These are phyloP conservation scores for Melitaea athalia DNA, from an alignment of 2,888 invertebrate genomes.

Conservation along the genomic window DNA sequence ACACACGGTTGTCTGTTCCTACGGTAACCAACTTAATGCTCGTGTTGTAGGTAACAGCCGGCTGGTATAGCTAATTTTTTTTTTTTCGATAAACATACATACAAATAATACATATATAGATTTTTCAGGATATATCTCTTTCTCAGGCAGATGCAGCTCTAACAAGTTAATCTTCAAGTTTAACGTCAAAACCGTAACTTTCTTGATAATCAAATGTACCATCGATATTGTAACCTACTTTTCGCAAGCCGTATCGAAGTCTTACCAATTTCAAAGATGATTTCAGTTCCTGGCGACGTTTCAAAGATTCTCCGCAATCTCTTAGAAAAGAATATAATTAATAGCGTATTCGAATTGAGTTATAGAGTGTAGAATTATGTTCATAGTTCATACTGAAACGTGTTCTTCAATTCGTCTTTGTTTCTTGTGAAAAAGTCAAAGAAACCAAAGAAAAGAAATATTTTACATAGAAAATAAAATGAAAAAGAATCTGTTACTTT, in stretches of 20 bases:
- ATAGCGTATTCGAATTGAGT: conserved; percentile 25
- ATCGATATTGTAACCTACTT: conserved; percentile 28
- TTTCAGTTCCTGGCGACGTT: conserved; percentile 33
- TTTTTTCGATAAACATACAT: too few species aligned
- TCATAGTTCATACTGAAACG: conserved; percentile 1
- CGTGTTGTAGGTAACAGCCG: too few species aligned
- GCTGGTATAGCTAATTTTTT: too few species aligned
- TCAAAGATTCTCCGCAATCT: conserved; percentile 33
- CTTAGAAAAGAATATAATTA: conserved; percentile 33
- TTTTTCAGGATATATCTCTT: not conserved
- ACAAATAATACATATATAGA: too few species aligned
- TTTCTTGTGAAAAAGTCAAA: not conserved
- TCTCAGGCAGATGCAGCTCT: not conserved
- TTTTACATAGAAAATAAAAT: too few species aligned
- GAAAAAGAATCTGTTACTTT: too few species aligned
- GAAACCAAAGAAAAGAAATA: too few species aligned
- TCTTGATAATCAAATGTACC: conserved; percentile 28
- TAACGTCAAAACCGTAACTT: conserved; percentile 21
- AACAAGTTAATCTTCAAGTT: conserved; percentile 15
- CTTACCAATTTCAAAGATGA: conserved; percentile 33
- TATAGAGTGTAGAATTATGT: conserved; percentile 12
- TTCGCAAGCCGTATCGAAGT: conserved; percentile 29
- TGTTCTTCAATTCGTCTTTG: not conserved
- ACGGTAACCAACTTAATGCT: too few species aligned
- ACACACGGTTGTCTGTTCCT: too few species aligned